Percentiles rank a stretch among this genome's conserved stretches.
Conservation (phyloP, 2,797 vertebrate species). For the Sternotherus odoratus region DNA sequence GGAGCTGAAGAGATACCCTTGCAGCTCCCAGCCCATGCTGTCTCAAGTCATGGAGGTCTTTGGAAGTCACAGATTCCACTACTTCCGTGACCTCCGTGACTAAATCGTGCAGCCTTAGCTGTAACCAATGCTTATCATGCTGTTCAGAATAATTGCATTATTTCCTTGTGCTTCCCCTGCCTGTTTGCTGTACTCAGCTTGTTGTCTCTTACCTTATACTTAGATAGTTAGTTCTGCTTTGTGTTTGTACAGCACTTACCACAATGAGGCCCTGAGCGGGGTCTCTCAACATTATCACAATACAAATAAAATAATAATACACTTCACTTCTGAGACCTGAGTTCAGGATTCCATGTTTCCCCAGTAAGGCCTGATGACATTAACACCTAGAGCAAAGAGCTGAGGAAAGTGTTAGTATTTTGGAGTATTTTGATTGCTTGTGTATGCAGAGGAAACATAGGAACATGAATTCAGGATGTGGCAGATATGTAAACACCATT, state of each 20-base stretch:
- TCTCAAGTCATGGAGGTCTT: too few relatives aligned
- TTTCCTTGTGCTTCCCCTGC: neutral
- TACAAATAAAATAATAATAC: neutral
- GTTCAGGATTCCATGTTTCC: neutral
- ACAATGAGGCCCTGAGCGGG: neutral
- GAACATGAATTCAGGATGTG: neutral
- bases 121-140: constrained; percentile 24
- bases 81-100: too few relatives aligned
- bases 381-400: neutral
- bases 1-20: too few relatives aligned
- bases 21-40: too few relatives aligned
- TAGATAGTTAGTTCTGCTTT: constrained; percentile 7
- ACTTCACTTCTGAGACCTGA: neutral
- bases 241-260: constrained; percentile 6
- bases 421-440: neutral
- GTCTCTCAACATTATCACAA: neutral
- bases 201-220: constrained; percentile 20
- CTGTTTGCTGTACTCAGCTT: constrained; percentile 49
- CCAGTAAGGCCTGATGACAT: neutral
- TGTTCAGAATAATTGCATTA: constrained; percentile 34
- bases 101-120: neutral
- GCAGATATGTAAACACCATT: neutral
- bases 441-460: neutral
- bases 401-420: neutral
- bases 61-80: too few relatives aligned